A percentile compares a stretch with the other conserved stretches of the same genome.
Evolutionary conservation across 2,888 invertebrate species (phyloP).

Genomic region (Vanessa cardui): DNA sequence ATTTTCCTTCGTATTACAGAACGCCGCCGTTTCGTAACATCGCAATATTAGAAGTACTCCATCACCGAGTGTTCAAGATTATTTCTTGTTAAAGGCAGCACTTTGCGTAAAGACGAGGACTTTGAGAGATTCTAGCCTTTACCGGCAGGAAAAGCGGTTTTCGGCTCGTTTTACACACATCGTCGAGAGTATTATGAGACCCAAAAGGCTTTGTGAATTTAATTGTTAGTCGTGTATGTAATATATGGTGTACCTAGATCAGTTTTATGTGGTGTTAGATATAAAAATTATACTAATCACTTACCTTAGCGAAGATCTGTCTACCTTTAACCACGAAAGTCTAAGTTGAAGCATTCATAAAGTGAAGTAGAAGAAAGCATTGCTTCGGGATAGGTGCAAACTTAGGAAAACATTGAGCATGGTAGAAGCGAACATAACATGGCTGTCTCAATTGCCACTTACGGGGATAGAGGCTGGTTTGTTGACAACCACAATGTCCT

Average conservation of each 20-base stretch:
- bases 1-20: slow-evolving; percentile 2
- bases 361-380: slow-evolving; percentile 42
- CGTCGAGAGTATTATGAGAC: slow-evolving; percentile 8
- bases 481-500: slow-evolving; percentile 99
- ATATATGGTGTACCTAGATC: slow-evolving; percentile 3
- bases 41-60: slow-evolving; percentile 56
- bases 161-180: slow-evolving; percentile 38
- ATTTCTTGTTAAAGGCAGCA: slow-evolving; percentile 57
- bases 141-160: slow-evolving; percentile 47
- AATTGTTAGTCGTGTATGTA: neutral
- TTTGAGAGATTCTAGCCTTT: slow-evolving; percentile 51
- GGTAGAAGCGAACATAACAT: slow-evolving; percentile 89
- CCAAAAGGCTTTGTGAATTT: neutral
- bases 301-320: slow-evolving; percentile 30
- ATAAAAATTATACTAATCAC: slow-evolving; percentile 19
- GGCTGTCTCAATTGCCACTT: slow-evolving; percentile 95
- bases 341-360: neutral
- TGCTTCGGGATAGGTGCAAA: slow-evolving; percentile 30
- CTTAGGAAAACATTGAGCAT: slow-evolving; percentile 71
- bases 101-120: slow-evolving; percentile 55
- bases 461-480: slow-evolving; percentile 99
- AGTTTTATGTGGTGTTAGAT: neutral
- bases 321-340: neutral
- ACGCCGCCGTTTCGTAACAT: slow-evolving; percentile 16
- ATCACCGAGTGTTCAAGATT: slow-evolving; percentile 53